Evolutionary conservation across 2,888 invertebrate species (phyloP), one percentile per base, ranked within the genome.

Genomic region (Pheosia tremula): DNA sequence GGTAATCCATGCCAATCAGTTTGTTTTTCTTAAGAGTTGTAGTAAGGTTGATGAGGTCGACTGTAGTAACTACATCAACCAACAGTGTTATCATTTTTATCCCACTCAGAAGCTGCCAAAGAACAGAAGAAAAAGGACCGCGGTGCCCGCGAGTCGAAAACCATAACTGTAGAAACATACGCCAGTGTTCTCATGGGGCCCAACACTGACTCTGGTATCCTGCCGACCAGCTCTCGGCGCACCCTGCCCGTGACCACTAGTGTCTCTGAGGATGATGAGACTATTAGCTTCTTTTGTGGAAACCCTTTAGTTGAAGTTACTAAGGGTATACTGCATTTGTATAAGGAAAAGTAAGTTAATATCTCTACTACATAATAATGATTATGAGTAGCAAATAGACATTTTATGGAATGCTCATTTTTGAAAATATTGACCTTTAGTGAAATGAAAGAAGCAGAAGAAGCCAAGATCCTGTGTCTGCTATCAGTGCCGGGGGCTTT

Each of bases 271-370:
- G 89, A 89, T 38, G 82, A 82, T 53, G 94, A 94, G 37, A 95
- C 96, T 65, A 96, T 96, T 58, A 95, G 95, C 58, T 99, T 98
- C 89, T 97, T 98, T 77, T 98, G 98, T 76, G 99, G 99, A 4
- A 99, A 99, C 94, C 99, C 99, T 0, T 96, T 97, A 78, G 98
- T 99, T 0, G 99, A 99, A 91, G 97, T 98, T 47, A 99, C 99
- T 0, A 98, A 98, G 87, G 99, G 99, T 50, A 97, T 99, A 56
- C 93, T 99, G 63, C 99, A 99, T 94, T 94, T 99, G 36, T 99
- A 98, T 87, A 99, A 99, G 87, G 98, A 99, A 87, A 98, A 98
- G 99, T 99, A 91, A 91, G 95, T 90, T 58, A 53, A 24, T 64
- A 8, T 41, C 6, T 41, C 41, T 5, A 41, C 41, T 8, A 7